Conservation (phyloP, 2,888 invertebrate genomes). For the Ypsolopha scabrella region DNA sequence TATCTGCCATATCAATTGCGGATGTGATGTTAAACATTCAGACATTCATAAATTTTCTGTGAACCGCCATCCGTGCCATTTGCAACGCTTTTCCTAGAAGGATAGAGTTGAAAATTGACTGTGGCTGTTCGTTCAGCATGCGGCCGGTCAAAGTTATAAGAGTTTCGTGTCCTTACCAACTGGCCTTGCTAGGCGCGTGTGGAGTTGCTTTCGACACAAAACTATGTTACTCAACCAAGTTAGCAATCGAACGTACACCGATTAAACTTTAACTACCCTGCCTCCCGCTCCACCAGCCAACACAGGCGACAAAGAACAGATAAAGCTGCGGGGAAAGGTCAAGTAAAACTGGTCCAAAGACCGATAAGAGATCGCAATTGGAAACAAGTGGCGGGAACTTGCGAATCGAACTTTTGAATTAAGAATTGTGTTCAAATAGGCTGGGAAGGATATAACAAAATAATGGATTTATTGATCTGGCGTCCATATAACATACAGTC, state of each 20-base stretch:
- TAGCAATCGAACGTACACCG: neutral
- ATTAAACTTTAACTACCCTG: neutral
- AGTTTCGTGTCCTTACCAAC: conserved; percentile 39
- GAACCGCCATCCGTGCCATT: neutral
- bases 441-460: too few species aligned
- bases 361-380: neutral
- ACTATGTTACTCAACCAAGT: conserved; percentile 32
- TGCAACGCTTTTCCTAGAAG: neutral
- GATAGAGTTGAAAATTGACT: neutral
- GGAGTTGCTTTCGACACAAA: conserved; percentile 39
- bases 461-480: too few species aligned
- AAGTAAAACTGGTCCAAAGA: neutral
- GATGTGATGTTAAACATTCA: conserved; percentile 14
- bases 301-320: too few species aligned
- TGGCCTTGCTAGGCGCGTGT: conserved; percentile 35
- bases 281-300: too few species aligned
- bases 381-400: neutral
- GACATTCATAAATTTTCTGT: neutral
- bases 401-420: neutral
- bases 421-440: too few species aligned
- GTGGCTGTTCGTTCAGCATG: neutral
- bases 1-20: conserved; percentile 13
- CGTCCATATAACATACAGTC: too few species aligned
- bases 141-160: conserved; percentile 7
- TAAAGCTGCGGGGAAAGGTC: neutral